These are phyloP conservation scores for Melipona bicolor DNA, from an alignment of 2,888 invertebrate species.

Conservation along the genomic window DNA sequence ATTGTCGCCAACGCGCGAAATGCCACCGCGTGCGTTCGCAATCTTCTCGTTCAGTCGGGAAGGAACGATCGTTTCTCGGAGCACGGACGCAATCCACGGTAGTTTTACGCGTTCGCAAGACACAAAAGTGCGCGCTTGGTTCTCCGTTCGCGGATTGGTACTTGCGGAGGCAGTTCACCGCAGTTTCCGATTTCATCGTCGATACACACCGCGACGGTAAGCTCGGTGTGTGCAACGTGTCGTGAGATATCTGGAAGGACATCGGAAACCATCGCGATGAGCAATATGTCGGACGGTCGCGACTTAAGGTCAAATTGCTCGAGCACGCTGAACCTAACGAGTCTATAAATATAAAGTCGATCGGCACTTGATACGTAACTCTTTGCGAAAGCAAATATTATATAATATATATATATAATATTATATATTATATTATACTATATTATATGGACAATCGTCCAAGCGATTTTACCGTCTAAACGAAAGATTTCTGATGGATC, in stretches of 20 bases:
- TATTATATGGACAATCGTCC: no score
- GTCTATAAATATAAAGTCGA: not conserved
- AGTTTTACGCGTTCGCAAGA: constrained; percentile 18
- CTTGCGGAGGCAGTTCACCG: constrained; percentile 31
- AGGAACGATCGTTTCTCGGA: constrained; percentile 20
- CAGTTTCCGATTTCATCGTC: constrained; percentile 63
- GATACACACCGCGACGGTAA: not conserved
- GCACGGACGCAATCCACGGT: not conserved
- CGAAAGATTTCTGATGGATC: no score
- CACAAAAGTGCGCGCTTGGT: not conserved
- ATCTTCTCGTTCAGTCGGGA: constrained; percentile 24
- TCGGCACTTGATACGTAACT: not conserved
- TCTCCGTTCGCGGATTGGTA: constrained; percentile 1
- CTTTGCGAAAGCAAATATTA: no score
- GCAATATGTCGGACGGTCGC: not conserved
- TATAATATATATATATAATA: no score
- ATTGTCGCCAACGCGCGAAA: constrained; percentile 36
- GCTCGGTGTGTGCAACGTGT: constrained; percentile 18
- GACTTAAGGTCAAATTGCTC: not conserved
- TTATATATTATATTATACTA: no score
- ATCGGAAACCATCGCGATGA: constrained; percentile 18
- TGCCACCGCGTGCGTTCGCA: constrained; percentile 29
- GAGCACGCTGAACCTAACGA: not conserved
- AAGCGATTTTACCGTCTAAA: no score
- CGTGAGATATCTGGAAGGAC: constrained; percentile 29